A percentile compares a stretch with the other conserved stretches of the same genome.
These are phyloP conservation scores for Xyrauchen texanus DNA, from an alignment of 2,113 vertebrate species.

Conservation along the genomic window DNA sequence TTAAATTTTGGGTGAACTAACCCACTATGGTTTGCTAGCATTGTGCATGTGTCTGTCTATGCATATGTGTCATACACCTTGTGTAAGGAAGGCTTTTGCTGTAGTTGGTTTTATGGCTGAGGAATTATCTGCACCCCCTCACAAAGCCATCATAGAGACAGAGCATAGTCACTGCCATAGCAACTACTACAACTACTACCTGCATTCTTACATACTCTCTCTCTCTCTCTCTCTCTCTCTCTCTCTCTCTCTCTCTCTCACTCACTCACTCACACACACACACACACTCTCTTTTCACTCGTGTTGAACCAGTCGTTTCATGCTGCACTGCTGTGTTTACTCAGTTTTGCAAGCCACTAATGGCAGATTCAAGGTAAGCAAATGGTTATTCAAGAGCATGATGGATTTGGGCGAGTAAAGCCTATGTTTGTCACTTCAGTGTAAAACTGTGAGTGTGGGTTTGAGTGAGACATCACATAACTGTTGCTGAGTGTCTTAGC, in stretches of 20 bases:
- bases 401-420: neutral
- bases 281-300: slow-evolving; percentile 21
- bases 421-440: neutral
- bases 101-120: neutral
- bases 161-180: slow-evolving; percentile 39
- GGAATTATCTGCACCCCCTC: slow-evolving; percentile 5
- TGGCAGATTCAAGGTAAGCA: slow-evolving; percentile 59
- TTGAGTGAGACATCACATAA: slow-evolving; percentile 30
- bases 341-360: slow-evolving; percentile 50
- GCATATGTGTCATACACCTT: slow-evolving; percentile 11
- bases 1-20: too few relatives aligned
- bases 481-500: slow-evolving; percentile 39
- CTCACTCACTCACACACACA: neutral
- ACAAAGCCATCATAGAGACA: neutral
- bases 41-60: neutral
- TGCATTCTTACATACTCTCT: slow-evolving; percentile 24
- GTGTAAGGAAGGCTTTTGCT: neutral
- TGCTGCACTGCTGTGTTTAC: slow-evolving; percentile 55
- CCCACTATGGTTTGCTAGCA: neutral
- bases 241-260: neutral
- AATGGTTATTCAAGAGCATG: slow-evolving; percentile 2
- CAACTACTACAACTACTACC: slow-evolving; percentile 41
- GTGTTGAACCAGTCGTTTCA: slow-evolving; percentile 49
- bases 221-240: neutral
- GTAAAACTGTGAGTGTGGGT: neutral